Conservation (phyloP, 92 coral and sea anemone species). For the Anthopleura xanthogrammica region DNA sequence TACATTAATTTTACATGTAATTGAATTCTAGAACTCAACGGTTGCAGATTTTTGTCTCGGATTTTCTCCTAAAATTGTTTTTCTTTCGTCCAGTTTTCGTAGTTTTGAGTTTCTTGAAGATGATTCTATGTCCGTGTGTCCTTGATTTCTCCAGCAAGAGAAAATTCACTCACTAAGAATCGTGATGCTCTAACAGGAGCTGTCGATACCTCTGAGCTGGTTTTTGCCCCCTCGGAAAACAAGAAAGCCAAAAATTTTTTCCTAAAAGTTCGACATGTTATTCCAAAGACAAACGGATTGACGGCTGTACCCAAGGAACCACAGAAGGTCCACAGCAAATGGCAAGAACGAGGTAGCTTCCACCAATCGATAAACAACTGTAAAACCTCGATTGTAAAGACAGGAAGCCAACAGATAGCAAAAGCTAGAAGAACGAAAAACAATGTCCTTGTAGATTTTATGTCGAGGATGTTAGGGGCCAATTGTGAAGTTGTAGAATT, state of each 20-base stretch:
- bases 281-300: slow-evolving; percentile 55
- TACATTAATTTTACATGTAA: no score
- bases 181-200: not conserved
- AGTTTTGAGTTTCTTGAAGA: not conserved
- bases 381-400: slow-evolving; percentile 44
- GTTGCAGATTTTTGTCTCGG: no score
- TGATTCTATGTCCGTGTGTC: not conserved
- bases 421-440: slow-evolving; percentile 56
- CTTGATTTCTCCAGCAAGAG: not conserved
- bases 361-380: slow-evolving; percentile 59
- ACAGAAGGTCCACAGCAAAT: slow-evolving; percentile 60
- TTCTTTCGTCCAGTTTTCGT: no score
- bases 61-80: no score
- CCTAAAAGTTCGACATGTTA: slow-evolving; percentile 48
- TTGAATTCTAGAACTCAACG: no score
- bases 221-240: not conserved
- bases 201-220: not conserved
- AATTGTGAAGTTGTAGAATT: slow-evolving; percentile 1
- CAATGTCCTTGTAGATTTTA: slow-evolving; percentile 50
- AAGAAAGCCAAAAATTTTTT: slow-evolving; percentile 15
- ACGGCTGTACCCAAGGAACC: slow-evolving; percentile 60
- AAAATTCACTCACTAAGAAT: not conserved
- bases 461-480: slow-evolving; percentile 30
- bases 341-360: slow-evolving; percentile 53
- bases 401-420: slow-evolving; percentile 68